Conservation (phyloP, 2,888 invertebrate species). For the Yponomeuta plumbellus region DNA sequence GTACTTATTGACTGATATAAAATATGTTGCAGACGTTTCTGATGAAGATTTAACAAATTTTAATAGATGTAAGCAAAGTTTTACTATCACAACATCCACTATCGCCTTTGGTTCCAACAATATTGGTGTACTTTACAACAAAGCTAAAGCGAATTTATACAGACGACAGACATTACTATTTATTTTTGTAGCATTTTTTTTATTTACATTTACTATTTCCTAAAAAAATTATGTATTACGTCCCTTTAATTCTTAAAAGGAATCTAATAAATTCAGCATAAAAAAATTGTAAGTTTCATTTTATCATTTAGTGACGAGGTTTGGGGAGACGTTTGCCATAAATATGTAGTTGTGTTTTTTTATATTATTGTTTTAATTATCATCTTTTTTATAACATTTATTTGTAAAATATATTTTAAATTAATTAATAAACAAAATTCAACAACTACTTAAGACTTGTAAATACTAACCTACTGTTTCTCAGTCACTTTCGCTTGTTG, state of each 20-base stretch:
- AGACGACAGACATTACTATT: not conserved
- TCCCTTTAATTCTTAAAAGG: constrained; percentile 34
- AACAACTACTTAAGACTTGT: constrained; percentile 34
- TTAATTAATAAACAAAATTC: constrained; percentile 44
- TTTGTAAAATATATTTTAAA: constrained; percentile 44
- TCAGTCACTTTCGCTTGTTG: not conserved
- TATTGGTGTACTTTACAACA: not conserved
- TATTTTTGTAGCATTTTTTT: constrained; percentile 11
- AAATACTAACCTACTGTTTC: constrained; percentile 31
- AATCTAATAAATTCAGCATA: constrained; percentile 54
- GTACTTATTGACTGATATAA: constrained; percentile 56
- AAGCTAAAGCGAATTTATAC: not conserved
- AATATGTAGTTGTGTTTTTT: not conserved
- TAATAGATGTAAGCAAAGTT: not conserved
- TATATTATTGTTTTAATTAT: constrained; percentile 61
- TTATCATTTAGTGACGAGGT: constrained; percentile 20
- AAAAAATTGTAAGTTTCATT: constrained; percentile 39
- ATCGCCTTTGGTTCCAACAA: not conserved
- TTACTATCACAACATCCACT: not conserved
- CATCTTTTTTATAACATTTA: constrained; percentile 42
- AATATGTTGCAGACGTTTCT: not conserved
- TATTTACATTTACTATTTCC: not conserved
- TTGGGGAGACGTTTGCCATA: constrained; percentile 27
- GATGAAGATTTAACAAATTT: not conserved
- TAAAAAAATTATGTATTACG: constrained; percentile 45